Percentiles rank a stretch among this genome's conserved stretches.
Evolutionary conservation across 2,888 invertebrate species (phyloP).

Genomic region (Leptarthrus brevirostris): DNA sequence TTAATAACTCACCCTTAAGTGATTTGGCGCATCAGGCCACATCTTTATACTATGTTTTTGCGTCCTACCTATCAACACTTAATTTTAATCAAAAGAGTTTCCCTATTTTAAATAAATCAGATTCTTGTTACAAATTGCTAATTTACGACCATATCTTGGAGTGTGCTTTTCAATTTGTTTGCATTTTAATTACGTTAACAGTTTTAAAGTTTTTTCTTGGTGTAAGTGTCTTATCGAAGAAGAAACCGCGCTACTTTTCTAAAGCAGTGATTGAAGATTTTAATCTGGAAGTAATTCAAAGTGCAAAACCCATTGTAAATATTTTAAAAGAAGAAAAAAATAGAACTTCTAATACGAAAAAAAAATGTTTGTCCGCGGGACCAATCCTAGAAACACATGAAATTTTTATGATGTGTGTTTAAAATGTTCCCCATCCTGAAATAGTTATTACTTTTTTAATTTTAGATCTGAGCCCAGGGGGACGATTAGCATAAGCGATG

Average conservation of each 20-base stretch:
- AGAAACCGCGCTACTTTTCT: not conserved
- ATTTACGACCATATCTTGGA: conserved; percentile 47
- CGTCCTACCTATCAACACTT: conserved; percentile 44
- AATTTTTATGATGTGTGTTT: conserved; percentile 48
- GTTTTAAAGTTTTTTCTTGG: conserved; percentile 48
- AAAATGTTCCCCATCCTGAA: too few relatives aligned
- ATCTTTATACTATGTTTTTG: conserved; percentile 41
- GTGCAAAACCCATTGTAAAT: conserved; percentile 28
- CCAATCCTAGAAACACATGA: conserved; percentile 59
- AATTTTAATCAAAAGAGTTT: conserved; percentile 26
- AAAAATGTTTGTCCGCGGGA: conserved; percentile 65
- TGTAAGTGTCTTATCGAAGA: conserved; percentile 44
- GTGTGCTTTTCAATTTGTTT: conserved; percentile 49
- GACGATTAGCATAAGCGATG: conserved; percentile 63
- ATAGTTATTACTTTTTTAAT: not conserved
- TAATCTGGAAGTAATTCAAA: conserved; percentile 29
- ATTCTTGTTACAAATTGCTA: not conserved
- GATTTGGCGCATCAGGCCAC: too few relatives aligned
- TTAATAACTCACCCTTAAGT: conserved; percentile 26
- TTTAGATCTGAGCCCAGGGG: conserved; percentile 67
- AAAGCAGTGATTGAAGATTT: conserved; percentile 48
- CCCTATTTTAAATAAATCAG: not conserved
- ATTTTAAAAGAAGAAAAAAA: not conserved
- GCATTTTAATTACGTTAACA: conserved; percentile 47
- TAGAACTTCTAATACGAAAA: conserved; percentile 57